Base-by-base conservation (phyloP, 2,797 vertebrate species). In the Peromyscus nudipes region DNA sequence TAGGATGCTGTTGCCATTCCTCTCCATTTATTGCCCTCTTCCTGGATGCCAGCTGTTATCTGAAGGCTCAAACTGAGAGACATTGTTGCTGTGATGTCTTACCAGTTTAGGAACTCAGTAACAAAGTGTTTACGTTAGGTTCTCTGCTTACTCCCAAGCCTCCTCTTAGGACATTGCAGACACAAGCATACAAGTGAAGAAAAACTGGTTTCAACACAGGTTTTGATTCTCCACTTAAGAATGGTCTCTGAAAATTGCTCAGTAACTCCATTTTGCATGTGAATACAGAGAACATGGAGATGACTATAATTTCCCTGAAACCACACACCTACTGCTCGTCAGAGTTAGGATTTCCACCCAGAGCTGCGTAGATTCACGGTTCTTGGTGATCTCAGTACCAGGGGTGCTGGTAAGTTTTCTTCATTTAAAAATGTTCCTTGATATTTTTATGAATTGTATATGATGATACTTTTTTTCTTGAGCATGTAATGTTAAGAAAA, bases 201-300 rank as follows among this genome's bases (percentile, higher is more conserved):
- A 55, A 37, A 65, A 71, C 49, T 64, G 37, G 11, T 88, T 97
- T 90, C 87, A 91, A 76, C 40, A 77, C 25, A 65, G 31, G 14
- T 17, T 90, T 95, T 82, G 55, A 62, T 87, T 83, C 34, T 81
- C 92, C 23, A 67, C 10, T 76, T 71, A 77, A 95, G 71, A 85
- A 83, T 60, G 25, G 55, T n/a, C 87, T 17, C 46, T 81, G 73
- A 75, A 60, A n/a, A 77, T 43, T 92, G 57, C 12, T 43, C 89
- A 57, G 29, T 86, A 60, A 73, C 37, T 94, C 75, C 6, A 31
- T 71, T 91, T 85, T 71, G 31, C n/a, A n/a, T 43, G 3, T 86
- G 17, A 60, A 52, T 89, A 77, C 88, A 84, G 57, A 90, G 89
- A 57, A 13, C 23, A 43, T 34, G 93, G 60, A 86, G n/a, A 64